These are phyloP conservation scores for Spodoptera exigua DNA, from an alignment of 2,888 invertebrate genomes.

Conservation along the genomic window DNA sequence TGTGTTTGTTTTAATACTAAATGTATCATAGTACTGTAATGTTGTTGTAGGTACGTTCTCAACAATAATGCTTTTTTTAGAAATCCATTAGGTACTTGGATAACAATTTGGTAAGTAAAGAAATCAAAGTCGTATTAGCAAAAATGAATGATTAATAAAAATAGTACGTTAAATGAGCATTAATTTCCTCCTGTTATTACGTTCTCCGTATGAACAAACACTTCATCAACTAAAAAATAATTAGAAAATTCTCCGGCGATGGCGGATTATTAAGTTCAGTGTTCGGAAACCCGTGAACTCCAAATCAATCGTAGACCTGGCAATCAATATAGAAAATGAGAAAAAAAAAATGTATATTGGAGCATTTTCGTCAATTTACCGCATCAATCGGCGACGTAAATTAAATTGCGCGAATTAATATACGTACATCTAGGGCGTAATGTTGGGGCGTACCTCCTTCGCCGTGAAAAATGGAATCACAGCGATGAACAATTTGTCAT, in stretches of 20 bases:
- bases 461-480: slow-evolving; percentile 81
- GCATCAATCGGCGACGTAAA: slow-evolving; percentile 62
- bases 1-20: not conserved
- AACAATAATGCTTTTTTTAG: too few relatives aligned
- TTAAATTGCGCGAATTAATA: slow-evolving; percentile 75
- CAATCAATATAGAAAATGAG: slow-evolving; percentile 64
- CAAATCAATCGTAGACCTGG: slow-evolving; percentile 50
- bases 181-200: slow-evolving; percentile 14
- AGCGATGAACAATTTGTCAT: slow-evolving; percentile 82
- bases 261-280: slow-evolving; percentile 37
- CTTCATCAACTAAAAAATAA: slow-evolving; percentile 45
- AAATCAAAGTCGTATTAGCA: slow-evolving; percentile 9
- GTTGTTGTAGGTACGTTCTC: too few relatives aligned
- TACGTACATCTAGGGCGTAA: slow-evolving; percentile 61
- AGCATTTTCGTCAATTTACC: slow-evolving; percentile 64
- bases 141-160: slow-evolving; percentile 23
- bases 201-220: slow-evolving; percentile 37
- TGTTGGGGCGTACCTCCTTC: slow-evolving; percentile 69
- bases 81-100: too few relatives aligned
- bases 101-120: too few relatives aligned
- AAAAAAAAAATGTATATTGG: slow-evolving; percentile 62
- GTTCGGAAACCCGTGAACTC: slow-evolving; percentile 47
- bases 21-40: not conserved
- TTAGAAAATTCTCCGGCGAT: slow-evolving; percentile 41
- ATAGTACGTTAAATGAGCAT: slow-evolving; percentile 31